These are phyloP conservation scores for Sturnus vulgaris DNA, from an alignment of 2,113 vertebrate genomes.

Conservation along the genomic window DNA sequence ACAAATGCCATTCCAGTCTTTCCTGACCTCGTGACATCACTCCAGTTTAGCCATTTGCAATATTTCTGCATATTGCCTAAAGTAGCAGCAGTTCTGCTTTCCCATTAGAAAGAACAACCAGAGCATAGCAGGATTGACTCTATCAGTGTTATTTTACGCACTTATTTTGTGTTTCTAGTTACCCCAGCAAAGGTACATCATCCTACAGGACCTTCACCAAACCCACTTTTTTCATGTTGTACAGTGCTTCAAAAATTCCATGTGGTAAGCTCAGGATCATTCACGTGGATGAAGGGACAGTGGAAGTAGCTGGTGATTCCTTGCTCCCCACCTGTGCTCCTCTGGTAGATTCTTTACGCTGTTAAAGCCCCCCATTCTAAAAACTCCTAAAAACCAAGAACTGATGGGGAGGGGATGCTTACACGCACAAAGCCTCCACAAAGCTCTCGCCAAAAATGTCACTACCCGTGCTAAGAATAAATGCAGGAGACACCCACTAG, in stretches of 20 bases:
- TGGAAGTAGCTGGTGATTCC: fast-evolving
- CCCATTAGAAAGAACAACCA: background rate
- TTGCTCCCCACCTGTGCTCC: background rate
- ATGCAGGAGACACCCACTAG: fast-evolving
- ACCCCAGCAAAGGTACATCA: background rate
- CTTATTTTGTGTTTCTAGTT: background rate
- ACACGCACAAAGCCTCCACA: background rate
- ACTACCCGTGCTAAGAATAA: background rate
- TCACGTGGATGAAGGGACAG: fast-evolving
- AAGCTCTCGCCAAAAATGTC: background rate
- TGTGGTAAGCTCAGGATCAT: fast-evolving
- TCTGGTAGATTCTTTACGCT: background rate
- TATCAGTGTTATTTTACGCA: background rate
- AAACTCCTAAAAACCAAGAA: background rate
- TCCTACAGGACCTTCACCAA: background rate
- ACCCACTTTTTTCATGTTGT: background rate
- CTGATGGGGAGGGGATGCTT: background rate
- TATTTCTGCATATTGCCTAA: background rate
- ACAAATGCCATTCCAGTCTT: background rate
- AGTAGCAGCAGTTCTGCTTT: background rate
- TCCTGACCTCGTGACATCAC: background rate
- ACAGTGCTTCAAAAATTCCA: background rate
- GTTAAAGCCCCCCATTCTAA: background rate
- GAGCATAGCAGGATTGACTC: background rate
- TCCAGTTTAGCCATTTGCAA: background rate